Evolutionary conservation across 2,797 vertebrate genomes (phyloP), one percentile per base, ranked within the genome.

Genomic region (Masticophis lateralis): DNA sequence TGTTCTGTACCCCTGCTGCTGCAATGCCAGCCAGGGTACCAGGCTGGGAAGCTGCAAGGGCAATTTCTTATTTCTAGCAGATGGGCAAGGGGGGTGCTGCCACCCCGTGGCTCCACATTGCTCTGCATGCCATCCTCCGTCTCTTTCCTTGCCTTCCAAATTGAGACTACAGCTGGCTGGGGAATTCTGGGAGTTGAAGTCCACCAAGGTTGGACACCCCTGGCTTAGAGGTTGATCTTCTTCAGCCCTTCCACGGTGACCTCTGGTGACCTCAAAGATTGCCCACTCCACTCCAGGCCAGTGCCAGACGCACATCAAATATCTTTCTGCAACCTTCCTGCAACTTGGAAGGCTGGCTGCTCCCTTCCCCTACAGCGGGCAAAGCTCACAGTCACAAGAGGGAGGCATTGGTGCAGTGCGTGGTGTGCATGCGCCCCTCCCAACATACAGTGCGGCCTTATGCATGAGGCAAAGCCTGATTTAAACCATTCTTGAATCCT

Each of bases 361-460:
- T 37, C 16, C 7, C 32, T 43, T 20, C 32, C 32, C 69, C 69
- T 37, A 0, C 16, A 37, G 14, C 0, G 16, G 16, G 8, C 37
- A 43, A 69, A 2, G n/a, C 28, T 32, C 63, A 14, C 32, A 0
- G 9, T 79, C 69, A 37, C 16, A 1, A 37, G 32, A 22, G 8
- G 32, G 32, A 22, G 32, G 9, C 8, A 1, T 4, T 74, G 3
- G 32, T 20, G 69, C 32, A 3, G 1, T 3, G 69, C 69, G 16
- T 3, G 69, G 0, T 10, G 32, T 4, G 32, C 1, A 7, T 4
- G 69, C 16, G 4, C 32, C 16, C 28, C 63, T 16, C 63, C 5
- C 9, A n/a, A 16, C 0, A 5, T 14, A 14, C 2, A 69, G 3
- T 16, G 32, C 69, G 10, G 32, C 32, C 0, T 22, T 2, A 18